These are phyloP conservation scores for Muricea muricata DNA, from an alignment of 92 coral and sea anemone genomes.

Conservation along the genomic window DNA sequence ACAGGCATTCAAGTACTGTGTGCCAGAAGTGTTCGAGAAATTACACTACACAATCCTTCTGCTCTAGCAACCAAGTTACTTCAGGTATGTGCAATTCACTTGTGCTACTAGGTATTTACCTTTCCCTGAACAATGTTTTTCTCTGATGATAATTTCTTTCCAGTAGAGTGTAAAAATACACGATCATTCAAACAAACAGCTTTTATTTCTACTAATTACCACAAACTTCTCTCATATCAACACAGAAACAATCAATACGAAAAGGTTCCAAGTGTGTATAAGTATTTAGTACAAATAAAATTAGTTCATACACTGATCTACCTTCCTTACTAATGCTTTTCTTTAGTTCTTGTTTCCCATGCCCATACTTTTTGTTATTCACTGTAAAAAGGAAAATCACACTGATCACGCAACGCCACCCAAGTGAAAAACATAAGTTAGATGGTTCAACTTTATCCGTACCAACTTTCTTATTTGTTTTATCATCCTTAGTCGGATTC, in stretches of 20 bases:
- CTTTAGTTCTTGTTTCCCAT: conserved; percentile 39
- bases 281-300: too few relatives aligned
- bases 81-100: too few relatives aligned
- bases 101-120: too few relatives aligned
- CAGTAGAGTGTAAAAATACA: neutral
- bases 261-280: too few relatives aligned
- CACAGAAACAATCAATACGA: too few relatives aligned
- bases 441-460: neutral
- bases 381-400: neutral
- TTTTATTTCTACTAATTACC: neutral
- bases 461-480: conserved; percentile 66
- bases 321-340: conserved; percentile 33
- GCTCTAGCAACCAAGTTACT: too few relatives aligned
- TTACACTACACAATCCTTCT: too few relatives aligned
- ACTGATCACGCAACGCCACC: neutral
- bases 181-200: neutral
- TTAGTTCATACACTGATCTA: neutral
- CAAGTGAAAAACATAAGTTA: neutral
- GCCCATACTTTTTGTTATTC: conserved; percentile 1
- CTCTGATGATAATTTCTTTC: too few relatives aligned
- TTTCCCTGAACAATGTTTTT: too few relatives aligned
- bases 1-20: too few relatives aligned
- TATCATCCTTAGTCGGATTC: conserved; percentile 77
- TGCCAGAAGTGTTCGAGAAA: too few relatives aligned
- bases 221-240: too few relatives aligned